Evolutionary conservation across 2,888 invertebrate species (phyloP), one percentile per base, ranked within the genome.

Genomic region (Uropetala carovei): DNA sequence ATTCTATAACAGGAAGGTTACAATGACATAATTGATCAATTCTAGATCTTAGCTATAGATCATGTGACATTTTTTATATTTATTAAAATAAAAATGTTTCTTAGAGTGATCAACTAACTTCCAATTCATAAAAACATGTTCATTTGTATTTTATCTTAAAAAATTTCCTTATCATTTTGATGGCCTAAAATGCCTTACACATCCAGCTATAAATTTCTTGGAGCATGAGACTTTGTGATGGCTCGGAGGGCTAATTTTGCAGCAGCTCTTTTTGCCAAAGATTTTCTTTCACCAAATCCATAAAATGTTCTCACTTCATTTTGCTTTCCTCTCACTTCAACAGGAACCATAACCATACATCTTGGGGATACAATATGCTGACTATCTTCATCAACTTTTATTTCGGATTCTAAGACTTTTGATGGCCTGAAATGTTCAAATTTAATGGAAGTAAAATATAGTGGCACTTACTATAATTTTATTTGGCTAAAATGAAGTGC

Each of bases 241-340:
- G 58, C 64, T 64, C 43, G 59, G 13, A 98, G 95, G 0, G 98
- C 98, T 92, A 97, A 96, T 94, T 98, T 98, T 0, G 98, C 97
- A 0, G 98, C 98, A 0, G 98, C 97, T 57, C 97, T 96, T 94
- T 97, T 98, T 0, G 98, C 98, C 94, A 96, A 96, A 18, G 95
- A 95, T 94, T 97, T 97, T 94, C 97, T 98, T 0, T 94, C 94
- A 0, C 98, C 98, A 94, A 97, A 96, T 0, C 98, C 98, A 94
- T 96, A 95, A 0, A 97, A 97, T 0, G 95, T 95, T 93, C 96
- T 95, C 27, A 95, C 95, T 30, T 96, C 95, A 86, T 96, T 95
- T 93, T 96, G 96, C 56, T 96, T 96, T 92, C 97, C 96, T 0
- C 96, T 96, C 0, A 94, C 93, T 18, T 94, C 93, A 14, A 94